A percentile compares a stretch with the other conserved stretches of the same genome.
Conservation (phyloP, 2,888 invertebrate genomes). For the Malacosoma neustria region DNA sequence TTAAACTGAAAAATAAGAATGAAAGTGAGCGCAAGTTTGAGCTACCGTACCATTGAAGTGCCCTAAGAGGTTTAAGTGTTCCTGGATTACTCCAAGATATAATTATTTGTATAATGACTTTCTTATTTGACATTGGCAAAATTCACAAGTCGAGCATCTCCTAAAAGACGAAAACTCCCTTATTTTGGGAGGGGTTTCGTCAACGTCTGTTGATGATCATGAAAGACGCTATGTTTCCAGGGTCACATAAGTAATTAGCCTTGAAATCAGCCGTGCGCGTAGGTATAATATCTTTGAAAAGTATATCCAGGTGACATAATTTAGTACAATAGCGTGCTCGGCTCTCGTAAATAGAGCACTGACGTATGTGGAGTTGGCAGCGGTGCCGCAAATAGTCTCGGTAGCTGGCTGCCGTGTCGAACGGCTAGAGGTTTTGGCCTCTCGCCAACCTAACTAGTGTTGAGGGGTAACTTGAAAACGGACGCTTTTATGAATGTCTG, state of each 20-base stretch:
- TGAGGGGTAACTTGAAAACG: constrained; percentile 58
- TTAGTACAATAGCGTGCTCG: constrained; percentile 52
- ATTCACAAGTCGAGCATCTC: too few relatives aligned
- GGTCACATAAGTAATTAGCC: constrained; percentile 30
- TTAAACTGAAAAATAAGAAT: background rate
- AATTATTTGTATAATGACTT: too few relatives aligned
- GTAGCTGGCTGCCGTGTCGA: constrained; percentile 54
- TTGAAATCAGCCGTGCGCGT: constrained; percentile 31
- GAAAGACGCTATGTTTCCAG: constrained; percentile 1
- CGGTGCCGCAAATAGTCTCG: constrained; percentile 53
- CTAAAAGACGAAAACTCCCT: too few relatives aligned
- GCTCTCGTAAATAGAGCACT: constrained; percentile 64
- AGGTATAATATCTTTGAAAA: constrained; percentile 28
- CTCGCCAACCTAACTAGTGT: constrained; percentile 43
- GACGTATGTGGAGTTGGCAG: constrained; percentile 57
- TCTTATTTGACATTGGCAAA: too few relatives aligned
- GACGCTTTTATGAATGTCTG: constrained; percentile 63
- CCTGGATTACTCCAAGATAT: too few relatives aligned
- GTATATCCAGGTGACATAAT: constrained; percentile 58
- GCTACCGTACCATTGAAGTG: too few relatives aligned
- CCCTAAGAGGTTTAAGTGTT: too few relatives aligned
- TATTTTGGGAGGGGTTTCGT: background rate
- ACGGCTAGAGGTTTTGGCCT: constrained; percentile 54
- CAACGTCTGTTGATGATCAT: constrained; percentile 4
- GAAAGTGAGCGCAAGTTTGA: too few relatives aligned